A percentile compares a stretch with the other conserved stretches of the same genome.
These are phyloP conservation scores for Eupithecia centaureata DNA, from an alignment of 2,888 invertebrate genomes.

Conservation along the genomic window DNA sequence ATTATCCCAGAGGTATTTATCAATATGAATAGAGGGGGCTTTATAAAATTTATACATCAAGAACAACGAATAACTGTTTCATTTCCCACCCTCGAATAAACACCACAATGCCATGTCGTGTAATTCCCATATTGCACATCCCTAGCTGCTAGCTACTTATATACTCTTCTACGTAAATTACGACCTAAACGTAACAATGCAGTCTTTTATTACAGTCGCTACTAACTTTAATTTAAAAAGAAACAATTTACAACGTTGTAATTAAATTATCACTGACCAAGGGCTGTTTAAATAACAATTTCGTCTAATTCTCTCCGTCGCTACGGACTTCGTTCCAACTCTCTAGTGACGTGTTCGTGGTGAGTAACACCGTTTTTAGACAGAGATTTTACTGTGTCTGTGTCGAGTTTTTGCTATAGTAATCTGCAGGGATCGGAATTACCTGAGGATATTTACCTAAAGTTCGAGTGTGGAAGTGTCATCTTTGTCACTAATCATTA, in stretches of 20 bases:
- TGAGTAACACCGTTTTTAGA: background rate
- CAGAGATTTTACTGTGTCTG: background rate
- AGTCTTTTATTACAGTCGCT: background rate
- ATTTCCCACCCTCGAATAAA: no score
- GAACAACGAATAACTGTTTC: no score
- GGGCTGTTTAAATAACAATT: conserved; percentile 32
- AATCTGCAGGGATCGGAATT: no score
- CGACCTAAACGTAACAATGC: background rate
- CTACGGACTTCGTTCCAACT: conserved; percentile 12
- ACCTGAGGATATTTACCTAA: no score
- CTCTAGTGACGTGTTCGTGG: background rate
- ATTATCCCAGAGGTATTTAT: no score
- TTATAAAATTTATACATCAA: no score
- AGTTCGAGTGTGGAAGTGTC: no score
- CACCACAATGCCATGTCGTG: background rate
- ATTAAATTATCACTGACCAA: conserved; percentile 30
- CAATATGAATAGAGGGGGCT: no score
- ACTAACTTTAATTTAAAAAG: conserved; percentile 4
- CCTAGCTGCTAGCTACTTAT: background rate
- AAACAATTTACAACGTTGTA: conserved; percentile 24
- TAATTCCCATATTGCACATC: background rate
- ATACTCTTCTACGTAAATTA: background rate
- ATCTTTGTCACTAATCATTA: no score
- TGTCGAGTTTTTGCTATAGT: background rate
- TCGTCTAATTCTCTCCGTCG: conserved; percentile 28